phyloP scores from a whole-genome alignment of 1,140 invertebrate genomes.

The Acyrthosiphon pisum region DNA sequence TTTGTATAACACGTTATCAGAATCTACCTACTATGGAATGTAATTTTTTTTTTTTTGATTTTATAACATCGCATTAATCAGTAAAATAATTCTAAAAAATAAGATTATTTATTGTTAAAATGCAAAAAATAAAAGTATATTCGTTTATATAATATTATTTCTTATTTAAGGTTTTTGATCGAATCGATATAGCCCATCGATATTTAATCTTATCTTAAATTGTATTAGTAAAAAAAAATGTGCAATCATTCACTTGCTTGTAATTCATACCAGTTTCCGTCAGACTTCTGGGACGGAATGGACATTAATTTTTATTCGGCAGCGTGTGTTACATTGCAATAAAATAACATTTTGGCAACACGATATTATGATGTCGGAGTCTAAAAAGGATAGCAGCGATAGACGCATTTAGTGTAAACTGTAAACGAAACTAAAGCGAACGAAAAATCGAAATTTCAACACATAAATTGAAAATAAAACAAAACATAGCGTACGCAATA shows the following conservation, averaged over 20 bases:
- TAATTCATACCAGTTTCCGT: neutral
- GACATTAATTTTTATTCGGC: neutral
- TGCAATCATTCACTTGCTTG: no score
- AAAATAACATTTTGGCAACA: neutral
- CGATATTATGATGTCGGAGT: neutral
- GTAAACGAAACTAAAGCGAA: neutral
- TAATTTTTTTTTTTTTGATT: no score
- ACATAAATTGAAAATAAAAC: slow-evolving; percentile 34
- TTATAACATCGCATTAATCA: no score
- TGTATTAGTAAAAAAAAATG: neutral
- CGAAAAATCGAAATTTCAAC: slow-evolving; percentile 4
- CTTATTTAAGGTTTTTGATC: neutral
- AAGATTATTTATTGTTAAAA: no score
- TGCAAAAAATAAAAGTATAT: no score
- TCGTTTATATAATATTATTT: neutral
- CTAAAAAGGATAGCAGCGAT: neutral
- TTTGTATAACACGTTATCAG: neutral
- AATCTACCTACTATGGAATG: neutral
- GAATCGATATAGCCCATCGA: no score
- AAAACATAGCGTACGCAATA: neutral
- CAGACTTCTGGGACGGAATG: neutral
- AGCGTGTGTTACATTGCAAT: neutral
- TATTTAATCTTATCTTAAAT: neutral
- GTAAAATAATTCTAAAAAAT: no score
- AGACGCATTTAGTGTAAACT: neutral